These are phyloP conservation scores for Chiloscyllium plagiosum DNA, from an alignment of 2,113 vertebrate genomes.

Conservation along the genomic window DNA sequence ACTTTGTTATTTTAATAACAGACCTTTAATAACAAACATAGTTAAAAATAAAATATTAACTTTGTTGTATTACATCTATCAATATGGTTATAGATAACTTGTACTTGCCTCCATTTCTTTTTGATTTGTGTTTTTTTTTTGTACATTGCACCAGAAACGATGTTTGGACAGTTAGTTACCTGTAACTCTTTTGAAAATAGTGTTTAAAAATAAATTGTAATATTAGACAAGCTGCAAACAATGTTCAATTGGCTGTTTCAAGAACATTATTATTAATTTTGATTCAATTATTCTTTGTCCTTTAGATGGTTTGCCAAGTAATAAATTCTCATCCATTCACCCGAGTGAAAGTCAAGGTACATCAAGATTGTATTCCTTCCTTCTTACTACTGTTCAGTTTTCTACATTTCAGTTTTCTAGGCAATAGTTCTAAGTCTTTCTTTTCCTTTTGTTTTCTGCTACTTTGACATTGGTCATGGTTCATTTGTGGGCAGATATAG, in stretches of 20 bases:
- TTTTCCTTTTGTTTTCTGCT: neutral
- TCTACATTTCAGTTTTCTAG: neutral
- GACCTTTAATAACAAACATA: neutral
- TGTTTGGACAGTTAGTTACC: neutral
- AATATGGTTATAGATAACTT: neutral
- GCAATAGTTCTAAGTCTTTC: neutral
- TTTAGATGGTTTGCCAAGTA: neutral
- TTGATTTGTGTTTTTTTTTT: neutral
- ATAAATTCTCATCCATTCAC: neutral
- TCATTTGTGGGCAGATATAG: neutral
- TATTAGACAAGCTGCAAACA: neutral
- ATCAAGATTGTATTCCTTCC: neutral
- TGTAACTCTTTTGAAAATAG: neutral
- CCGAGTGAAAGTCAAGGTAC: neutral
- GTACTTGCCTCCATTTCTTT: neutral
- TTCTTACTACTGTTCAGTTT: neutral
- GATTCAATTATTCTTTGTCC: neutral
- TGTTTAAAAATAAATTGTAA: neutral
- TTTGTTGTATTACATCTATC: neutral
- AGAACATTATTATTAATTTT: neutral
- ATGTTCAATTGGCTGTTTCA: neutral
- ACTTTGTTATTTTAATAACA: neutral
- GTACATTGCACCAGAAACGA: neutral
- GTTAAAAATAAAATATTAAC: neutral
- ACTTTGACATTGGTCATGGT: neutral